Percentiles rank a stretch among this genome's conserved stretches.
phyloP scores from a whole-genome alignment of 2,113 vertebrate species.

The Rhegmatorhina hoffmannsi region DNA sequence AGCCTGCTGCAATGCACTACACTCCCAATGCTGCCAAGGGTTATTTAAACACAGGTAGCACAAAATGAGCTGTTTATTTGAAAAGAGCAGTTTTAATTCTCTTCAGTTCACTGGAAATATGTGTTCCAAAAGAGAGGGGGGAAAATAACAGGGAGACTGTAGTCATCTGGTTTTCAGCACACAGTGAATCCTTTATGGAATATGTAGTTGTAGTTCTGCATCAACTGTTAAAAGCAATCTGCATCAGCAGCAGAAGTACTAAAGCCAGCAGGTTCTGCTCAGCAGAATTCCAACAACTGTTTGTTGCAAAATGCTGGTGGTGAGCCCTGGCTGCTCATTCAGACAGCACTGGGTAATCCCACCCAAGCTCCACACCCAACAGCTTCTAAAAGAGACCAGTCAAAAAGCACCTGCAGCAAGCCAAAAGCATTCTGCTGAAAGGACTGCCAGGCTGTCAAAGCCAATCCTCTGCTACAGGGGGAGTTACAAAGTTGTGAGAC shows the following conservation, averaged over 20 bases:
- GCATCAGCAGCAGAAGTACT: conserved; percentile 14
- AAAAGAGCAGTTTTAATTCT: neutral
- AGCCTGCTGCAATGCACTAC: neutral
- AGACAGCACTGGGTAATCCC: neutral
- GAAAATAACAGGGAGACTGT: neutral
- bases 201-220: neutral
- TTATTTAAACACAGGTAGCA: neutral
- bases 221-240: neutral
- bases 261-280: conserved; percentile 8
- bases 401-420: neutral
- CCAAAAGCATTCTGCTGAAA: neutral
- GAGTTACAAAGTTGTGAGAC: neutral
- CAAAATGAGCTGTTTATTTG: neutral
- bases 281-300: neutral
- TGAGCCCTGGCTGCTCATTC: neutral
- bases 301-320: neutral
- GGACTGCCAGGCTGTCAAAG: neutral
- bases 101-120: neutral
- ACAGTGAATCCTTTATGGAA: neutral
- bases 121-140: neutral
- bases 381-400: neutral
- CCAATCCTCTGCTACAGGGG: neutral
- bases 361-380: neutral
- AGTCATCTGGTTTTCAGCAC: neutral
- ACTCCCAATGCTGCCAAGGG: neutral